Evolutionary conservation across 2,888 invertebrate species (phyloP), one percentile per base, ranked within the genome.

Genomic region (Rhingia campestris): DNA sequence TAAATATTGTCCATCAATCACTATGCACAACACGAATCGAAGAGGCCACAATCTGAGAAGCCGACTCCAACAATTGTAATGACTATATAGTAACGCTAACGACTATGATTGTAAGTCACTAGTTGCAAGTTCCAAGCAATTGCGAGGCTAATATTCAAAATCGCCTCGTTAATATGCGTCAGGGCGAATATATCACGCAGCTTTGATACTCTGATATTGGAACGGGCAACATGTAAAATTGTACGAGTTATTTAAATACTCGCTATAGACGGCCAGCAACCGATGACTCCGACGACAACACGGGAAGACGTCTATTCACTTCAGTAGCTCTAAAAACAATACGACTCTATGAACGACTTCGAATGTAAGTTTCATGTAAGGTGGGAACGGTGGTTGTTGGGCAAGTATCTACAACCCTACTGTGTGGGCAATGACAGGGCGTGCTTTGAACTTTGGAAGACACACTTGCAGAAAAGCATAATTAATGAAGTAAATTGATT

Each of bases 241-340:
- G 41, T 75, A 61, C 35, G 43, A 75, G 39, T 76, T 47, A 66
- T 49, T 61, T 12, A 30, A 41, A 61, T 22, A 22, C 22, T 22
- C 45, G 45, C 35, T 54, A 66, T 7, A n/a, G 14, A 37, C 35
- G 5, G 14, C n/a, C 63, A 47, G 12, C 12, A 6, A 32, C 5
- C 53, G 66, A 22, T 37, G 51, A 51, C 14, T 14, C n/a, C 6
- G 37, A 4, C 56, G 63, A 30, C 45, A 37, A 53, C 45, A 10
- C 22, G 22, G 22, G 22, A 1, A 22, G 22, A 82, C 79, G 82
- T 82, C 77, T 82, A 56, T 47, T 74, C 77, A 47, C 69, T 69
- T 58, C 82, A 77, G 58, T 64, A 74, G 82, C 79, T 82, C 58
- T 77, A 53, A 69, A 82, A 77, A 74, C 67, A 77, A 77, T 77